A percentile compares a stretch with the other conserved stretches of the same genome.
phyloP scores from a whole-genome alignment of 2,797 vertebrate species.

The Leptoclinus maculatus region DNA sequence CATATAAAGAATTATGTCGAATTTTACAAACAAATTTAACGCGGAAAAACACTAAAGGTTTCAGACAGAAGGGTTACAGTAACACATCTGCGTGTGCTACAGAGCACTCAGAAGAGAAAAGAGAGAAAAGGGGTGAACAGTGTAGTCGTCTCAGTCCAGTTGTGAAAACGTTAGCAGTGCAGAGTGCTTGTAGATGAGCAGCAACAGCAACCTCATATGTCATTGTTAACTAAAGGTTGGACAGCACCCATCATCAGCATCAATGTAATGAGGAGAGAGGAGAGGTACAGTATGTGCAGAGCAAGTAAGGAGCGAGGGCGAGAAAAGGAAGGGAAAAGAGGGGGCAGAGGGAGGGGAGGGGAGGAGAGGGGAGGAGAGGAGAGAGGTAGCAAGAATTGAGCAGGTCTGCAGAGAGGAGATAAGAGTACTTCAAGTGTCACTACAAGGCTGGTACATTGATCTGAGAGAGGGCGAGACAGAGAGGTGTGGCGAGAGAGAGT shows the following conservation, averaged over 20 bases:
- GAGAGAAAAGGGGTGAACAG: not conserved
- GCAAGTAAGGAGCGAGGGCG: conserved; percentile 11
- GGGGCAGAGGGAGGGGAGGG: conserved; percentile 31
- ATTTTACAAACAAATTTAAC: conserved; percentile 26
- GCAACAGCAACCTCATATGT: conserved; percentile 37
- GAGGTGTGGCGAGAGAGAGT: conserved; percentile 40
- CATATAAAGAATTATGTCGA: conserved; percentile 21
- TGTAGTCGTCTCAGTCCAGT: not conserved
- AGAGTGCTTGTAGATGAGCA: conserved; percentile 38
- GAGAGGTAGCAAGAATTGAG: conserved; percentile 65
- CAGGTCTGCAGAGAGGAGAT: conserved; percentile 80
- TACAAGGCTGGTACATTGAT: conserved; percentile 82
- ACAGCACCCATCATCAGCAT: conserved; percentile 56
- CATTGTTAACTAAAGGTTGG: conserved; percentile 53
- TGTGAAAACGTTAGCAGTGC: conserved; percentile 7
- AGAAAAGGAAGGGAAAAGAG: conserved; percentile 25
- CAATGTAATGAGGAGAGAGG: conserved; percentile 37
- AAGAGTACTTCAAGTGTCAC: conserved; percentile 82
- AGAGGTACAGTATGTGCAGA: conserved; percentile 36
- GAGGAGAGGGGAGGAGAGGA: conserved; percentile 36
- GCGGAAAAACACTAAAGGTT: conserved; percentile 18
- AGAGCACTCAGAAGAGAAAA: not conserved
- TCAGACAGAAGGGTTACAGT: not conserved
- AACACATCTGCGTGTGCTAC: not conserved
- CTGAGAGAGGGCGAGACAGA: conserved; percentile 64